Evolutionary conservation across 1,140 invertebrate genomes (phyloP), one percentile per base, ranked within the genome.

Genomic region (Calephelis nemesis): DNA sequence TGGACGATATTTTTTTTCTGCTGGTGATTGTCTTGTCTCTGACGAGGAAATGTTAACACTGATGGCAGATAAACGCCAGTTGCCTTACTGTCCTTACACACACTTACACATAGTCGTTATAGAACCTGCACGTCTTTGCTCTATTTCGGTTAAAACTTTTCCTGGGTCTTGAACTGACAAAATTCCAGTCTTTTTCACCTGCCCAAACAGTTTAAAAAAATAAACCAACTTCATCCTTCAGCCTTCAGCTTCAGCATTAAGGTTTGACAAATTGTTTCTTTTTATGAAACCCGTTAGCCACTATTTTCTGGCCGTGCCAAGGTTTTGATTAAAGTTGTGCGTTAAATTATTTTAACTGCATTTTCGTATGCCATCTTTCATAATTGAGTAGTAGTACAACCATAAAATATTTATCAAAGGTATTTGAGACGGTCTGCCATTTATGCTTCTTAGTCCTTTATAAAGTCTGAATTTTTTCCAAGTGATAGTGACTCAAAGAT

Each of bases 11-110:
- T 71, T 76, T 69, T 73, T 70, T 62, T 76, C 69, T 62, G 70
- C 62, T 49, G 68, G 52, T 39, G 77, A 76, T 74, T 82, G 82
- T 69, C 78, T 74, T 82, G 82, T 69, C 78, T 81, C 62, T 80
- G 73, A 60, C 80, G 47, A 12, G 78, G 78, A 77, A 81, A 90
- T 65, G 87, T 77, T 65, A 82, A 82, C 65, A 81, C 70, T 3
- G 85, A 80, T 58, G 47, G 11, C 40, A 47, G 40, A 30, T 50
- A 50, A 50, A n/a, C 48, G 7, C 48, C n/a, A n/a, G 48, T 50
- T 11, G 48, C 48, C 48, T 50, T n/a, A 50, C n/a, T 50, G 48
- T 19, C 15, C 15, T 19, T 19, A 19, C 15, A 19, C 15, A 19
- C 15, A 19, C 15, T 19, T 13, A 50, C 48, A 50, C 12, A 50